Base-by-base conservation (phyloP, 1,140 invertebrate genomes). In the Drosophila paulistorum region DNA sequence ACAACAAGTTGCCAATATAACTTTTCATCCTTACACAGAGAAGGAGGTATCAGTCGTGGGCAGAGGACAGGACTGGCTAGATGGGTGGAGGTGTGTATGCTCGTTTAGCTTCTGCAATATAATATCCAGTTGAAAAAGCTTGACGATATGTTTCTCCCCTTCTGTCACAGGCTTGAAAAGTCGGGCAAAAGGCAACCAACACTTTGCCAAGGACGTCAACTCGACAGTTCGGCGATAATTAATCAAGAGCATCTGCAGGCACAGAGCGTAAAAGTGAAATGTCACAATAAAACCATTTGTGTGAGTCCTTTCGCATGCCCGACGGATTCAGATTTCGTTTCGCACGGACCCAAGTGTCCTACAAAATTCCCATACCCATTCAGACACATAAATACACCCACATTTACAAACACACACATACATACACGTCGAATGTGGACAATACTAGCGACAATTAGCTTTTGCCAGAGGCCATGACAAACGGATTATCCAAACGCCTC, bases 271-370 rank as follows among this genome's bases (percentile, higher is more conserved):
- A 81, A 81, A 81, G 68, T 81, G 75, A 81, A 81, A 81, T 78
- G 78, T 81, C 78, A 81, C 78, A 81, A 81, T 81, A 81, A 81
- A 81, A 78, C 68, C 78, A 78, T 81, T 81, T 78, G 76, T 76
- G 71, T 58, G 68, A 62, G 59, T 57, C 76, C 71, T 71, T 71
- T 62, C 51, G 41, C 60, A 73, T 55, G 57, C 37, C 61, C 23
- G 17, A 51, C 41, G 14, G 13, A 20, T 66, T n/a, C 23, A 54
- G 35, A 60, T 39, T 26, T 54, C 11, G 10, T 33, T 33, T 37
- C 17, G 9, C 65, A 55, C 37, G 33, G 66, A 30, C 67, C 59
- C 17, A 17, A 54, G 11, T 65, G 48, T 51, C 14, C 33, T n/a
- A 20, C 17, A 42, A 23, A 10, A 37, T 23, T 23, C 17, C 39